These are phyloP conservation scores for Gallirallus australis DNA, from an alignment of 2,797 vertebrate genomes.

Conservation along the genomic window DNA sequence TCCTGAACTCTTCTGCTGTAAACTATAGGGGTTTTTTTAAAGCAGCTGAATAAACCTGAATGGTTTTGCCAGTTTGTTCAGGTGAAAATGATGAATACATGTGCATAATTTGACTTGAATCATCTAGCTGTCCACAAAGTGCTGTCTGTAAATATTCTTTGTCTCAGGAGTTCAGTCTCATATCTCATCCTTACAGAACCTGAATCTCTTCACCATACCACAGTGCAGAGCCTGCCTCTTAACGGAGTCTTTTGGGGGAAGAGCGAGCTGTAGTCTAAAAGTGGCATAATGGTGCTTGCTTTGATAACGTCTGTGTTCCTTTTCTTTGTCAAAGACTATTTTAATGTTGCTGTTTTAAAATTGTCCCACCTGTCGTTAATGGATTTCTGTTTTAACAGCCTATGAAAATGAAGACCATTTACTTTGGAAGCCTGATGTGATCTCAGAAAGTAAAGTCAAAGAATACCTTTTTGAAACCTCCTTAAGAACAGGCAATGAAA, in stretches of 20 bases:
- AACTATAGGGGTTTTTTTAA: not conserved
- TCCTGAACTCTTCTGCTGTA: not conserved
- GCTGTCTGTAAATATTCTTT: not conserved
- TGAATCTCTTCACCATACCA: not conserved
- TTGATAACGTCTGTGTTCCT: not conserved
- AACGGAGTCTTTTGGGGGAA: not conserved
- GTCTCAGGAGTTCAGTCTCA: not conserved
- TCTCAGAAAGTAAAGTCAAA: constrained; percentile 91
- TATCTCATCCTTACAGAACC: not conserved
- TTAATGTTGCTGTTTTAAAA: not conserved
- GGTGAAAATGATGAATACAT: not conserved
- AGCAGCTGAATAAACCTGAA: not conserved
- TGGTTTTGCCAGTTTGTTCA: not conserved
- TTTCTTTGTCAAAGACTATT: not conserved
- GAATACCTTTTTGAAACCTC: constrained; percentile 89
- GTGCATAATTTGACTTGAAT: not conserved
- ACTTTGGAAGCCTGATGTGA: constrained; percentile 90
- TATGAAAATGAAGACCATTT: constrained; percentile 94
- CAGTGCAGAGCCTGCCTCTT: not conserved
- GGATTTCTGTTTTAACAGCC: constrained; percentile 76
- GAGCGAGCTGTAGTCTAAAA: not conserved
- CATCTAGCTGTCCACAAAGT: not conserved
- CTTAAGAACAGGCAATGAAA: constrained; percentile 85
- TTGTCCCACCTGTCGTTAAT: not conserved
- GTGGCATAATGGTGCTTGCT: not conserved